A percentile compares a stretch with the other conserved stretches of the same genome.
Conservation (phyloP, 1,140 invertebrate genomes). For the Triops longicaudatus region DNA sequence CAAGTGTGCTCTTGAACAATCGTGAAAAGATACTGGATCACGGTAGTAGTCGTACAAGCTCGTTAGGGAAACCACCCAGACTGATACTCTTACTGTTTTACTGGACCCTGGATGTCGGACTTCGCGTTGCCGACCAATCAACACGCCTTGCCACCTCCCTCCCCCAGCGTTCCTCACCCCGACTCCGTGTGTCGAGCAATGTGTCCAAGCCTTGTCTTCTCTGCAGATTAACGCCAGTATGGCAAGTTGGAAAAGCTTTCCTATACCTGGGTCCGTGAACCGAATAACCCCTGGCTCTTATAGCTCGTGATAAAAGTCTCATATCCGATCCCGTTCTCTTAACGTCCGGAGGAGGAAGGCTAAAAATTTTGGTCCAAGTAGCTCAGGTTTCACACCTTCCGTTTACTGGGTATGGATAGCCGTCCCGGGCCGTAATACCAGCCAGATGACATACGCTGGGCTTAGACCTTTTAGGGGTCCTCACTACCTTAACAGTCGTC, state of each 20-base stretch:
- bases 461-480: too few relatives aligned
- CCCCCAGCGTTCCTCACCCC: not conserved
- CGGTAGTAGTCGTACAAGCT: not conserved
- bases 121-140: not conserved
- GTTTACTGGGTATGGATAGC: not conserved
- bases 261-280: not conserved
- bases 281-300: too few relatives aligned
- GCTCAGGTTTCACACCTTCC: conserved; percentile 10
- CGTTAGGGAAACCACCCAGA: not conserved
- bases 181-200: not conserved
- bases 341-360: not conserved
- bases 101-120: not conserved
- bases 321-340: not conserved
- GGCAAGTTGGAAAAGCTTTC: not conserved
- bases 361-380: not conserved
- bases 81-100: conserved; percentile 7
- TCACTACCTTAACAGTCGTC: too few relatives aligned
- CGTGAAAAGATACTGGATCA: not conserved
- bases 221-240: not conserved
- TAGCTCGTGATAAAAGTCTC: not conserved
- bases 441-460: not conserved
- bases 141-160: conserved; percentile 1
- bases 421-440: not conserved
- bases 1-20: not conserved
- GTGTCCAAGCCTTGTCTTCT: not conserved